Conservation (phyloP, 2,888 invertebrate species). For the Heteropelma amictum region DNA sequence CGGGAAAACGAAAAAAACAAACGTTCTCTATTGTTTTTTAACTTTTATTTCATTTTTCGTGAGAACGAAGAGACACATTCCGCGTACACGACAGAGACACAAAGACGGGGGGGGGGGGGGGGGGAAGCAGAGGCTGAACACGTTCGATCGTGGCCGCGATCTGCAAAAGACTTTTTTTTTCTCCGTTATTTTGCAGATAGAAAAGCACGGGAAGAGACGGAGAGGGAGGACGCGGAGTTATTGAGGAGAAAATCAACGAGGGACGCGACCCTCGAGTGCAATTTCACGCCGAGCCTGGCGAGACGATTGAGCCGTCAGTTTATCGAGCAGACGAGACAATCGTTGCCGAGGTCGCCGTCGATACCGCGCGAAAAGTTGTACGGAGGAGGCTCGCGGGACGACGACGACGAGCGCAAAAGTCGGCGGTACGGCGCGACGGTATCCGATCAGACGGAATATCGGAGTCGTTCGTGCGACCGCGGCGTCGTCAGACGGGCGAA, state of each 20-base stretch:
- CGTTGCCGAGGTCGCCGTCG: slow-evolving; percentile 70
- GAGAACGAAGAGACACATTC: not conserved
- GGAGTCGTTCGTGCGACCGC: slow-evolving; percentile 65
- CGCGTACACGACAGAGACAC: not conserved
- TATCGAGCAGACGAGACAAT: slow-evolving; percentile 72
- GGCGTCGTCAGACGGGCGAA: slow-evolving; percentile 72
- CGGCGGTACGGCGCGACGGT: slow-evolving; percentile 58
- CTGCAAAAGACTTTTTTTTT: slow-evolving; percentile 59
- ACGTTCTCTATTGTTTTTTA: too few relatives aligned
- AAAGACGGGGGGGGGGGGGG: not conserved
- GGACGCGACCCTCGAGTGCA: slow-evolving; percentile 62
- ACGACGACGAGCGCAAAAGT: too few relatives aligned
- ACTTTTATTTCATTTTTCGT: too few relatives aligned
- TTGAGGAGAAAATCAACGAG: slow-evolving; percentile 34
- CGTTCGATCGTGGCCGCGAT: slow-evolving; percentile 50
- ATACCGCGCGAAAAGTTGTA: slow-evolving; percentile 66
- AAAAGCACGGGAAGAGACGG: slow-evolving; percentile 41
- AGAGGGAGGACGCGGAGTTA: slow-evolving; percentile 51
- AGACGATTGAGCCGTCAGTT: slow-evolving; percentile 73
- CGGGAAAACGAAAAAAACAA: not conserved
- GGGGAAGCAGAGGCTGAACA: slow-evolving; percentile 41
- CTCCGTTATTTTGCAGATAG: slow-evolving; percentile 64
- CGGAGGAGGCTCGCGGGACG: slow-evolving; percentile 60
- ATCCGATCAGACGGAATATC: slow-evolving; percentile 66
- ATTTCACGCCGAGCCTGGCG: slow-evolving; percentile 74